A percentile compares a stretch with the other conserved stretches of the same genome.
Evolutionary conservation across 53 echinoderm and acorn worm genomes (phyloP).

Genomic region (Hippasteria phrygiana): DNA sequence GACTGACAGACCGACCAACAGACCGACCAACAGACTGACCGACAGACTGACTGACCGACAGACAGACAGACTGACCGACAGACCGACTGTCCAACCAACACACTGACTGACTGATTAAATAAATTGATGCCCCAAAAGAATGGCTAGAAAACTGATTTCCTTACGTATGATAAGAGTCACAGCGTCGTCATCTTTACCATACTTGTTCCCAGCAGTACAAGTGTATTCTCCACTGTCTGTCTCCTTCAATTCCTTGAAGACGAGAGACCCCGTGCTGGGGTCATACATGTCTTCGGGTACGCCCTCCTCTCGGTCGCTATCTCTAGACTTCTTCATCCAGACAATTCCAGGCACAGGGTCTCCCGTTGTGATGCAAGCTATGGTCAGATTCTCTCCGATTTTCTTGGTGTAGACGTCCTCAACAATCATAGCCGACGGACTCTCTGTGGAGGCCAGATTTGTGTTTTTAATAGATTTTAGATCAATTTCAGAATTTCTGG

Average conservation of each 20-base stretch:
- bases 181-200: background rate
- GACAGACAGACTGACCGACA: too few species aligned
- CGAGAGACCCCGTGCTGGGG: conserved; percentile 25
- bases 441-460: conserved; percentile 31
- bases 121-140: background rate
- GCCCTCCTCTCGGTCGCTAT: background rate
- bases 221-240: conserved; percentile 46
- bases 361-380: conserved; percentile 57
- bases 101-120: too few species aligned
- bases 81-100: background rate
- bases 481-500: too few species aligned
- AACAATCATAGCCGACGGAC: conserved; percentile 26
- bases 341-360: conserved; percentile 42
- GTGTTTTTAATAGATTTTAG: too few species aligned
- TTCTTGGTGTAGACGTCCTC: conserved; percentile 13
- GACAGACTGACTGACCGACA: too few species aligned
- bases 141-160: background rate
- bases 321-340: conserved; percentile 20
- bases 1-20: too few species aligned
- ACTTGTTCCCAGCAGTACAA: conserved; percentile 51
- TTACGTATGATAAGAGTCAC: conserved; percentile 62
- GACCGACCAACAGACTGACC: too few species aligned
- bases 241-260: conserved; percentile 23
- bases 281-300: background rate
- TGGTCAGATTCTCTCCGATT: conserved; percentile 54